phyloP scores from a whole-genome alignment of 2,888 invertebrate genomes.

The Nomada fabriciana region DNA sequence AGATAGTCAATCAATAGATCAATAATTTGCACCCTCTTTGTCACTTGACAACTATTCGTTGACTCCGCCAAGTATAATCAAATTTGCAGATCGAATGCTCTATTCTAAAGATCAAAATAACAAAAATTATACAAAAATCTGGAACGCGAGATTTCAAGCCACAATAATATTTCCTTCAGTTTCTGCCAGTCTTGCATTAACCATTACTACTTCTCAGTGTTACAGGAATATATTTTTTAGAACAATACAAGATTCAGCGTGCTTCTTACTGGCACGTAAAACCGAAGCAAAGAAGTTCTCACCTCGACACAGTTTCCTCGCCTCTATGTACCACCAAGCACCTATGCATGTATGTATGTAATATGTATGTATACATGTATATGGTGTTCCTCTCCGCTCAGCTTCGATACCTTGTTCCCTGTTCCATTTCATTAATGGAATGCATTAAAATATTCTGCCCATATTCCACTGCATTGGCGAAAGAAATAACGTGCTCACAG shows the following conservation, averaged over 20 bases:
- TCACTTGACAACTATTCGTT: too few species aligned
- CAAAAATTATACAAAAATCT: too few species aligned
- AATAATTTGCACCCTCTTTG: too few species aligned
- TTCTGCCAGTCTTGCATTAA: not conserved
- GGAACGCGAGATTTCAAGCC: too few species aligned
- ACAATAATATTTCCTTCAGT: not conserved
- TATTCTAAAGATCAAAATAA: too few species aligned
- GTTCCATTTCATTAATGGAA: constrained; percentile 46
- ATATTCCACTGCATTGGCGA: constrained; percentile 21
- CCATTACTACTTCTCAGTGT: not conserved
- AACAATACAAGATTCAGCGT: not conserved
- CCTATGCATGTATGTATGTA: too few species aligned
- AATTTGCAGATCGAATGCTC: too few species aligned
- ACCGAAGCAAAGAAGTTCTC: constrained; percentile 42
- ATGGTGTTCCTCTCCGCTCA: not conserved
- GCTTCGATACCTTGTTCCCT: constrained; percentile 11
- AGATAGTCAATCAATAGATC: not conserved
- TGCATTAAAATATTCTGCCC: constrained; percentile 40
- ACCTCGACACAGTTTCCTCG: constrained; percentile 37
- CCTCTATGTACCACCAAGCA: not conserved
- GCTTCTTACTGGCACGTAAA: constrained; percentile 25
- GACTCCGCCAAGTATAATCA: too few species aligned
- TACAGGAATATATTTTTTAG: not conserved
- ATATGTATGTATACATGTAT: not conserved
- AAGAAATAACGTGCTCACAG: too few species aligned